Evolutionary conservation across 1,140 invertebrate genomes (phyloP).

Genomic region (Halictus rubicundus): DNA sequence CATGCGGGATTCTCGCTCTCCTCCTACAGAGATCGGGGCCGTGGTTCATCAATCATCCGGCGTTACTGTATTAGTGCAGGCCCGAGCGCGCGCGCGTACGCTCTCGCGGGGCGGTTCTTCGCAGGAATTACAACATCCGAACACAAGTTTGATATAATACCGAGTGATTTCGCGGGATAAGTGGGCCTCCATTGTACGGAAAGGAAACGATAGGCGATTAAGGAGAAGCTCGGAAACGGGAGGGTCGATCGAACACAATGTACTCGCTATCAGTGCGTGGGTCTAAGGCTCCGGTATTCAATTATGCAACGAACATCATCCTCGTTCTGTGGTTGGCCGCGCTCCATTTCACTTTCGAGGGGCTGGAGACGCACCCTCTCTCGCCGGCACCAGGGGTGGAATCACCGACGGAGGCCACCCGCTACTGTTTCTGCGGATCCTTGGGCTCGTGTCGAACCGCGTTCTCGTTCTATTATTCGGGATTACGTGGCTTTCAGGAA

Average conservation of each 20-base stretch:
- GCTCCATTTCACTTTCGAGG: conserved; percentile 61
- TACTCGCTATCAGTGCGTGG: conserved; percentile 15
- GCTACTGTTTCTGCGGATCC: conserved; percentile 3
- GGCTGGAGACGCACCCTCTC: conserved; percentile 54
- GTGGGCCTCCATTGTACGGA: not conserved
- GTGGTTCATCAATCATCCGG: not conserved
- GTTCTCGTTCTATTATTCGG: not conserved
- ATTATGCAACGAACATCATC: conserved; percentile 67
- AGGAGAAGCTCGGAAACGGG: conserved; percentile 11
- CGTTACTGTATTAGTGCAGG: not conserved
- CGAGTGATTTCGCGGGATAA: not conserved
- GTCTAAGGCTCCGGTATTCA: conserved; percentile 50
- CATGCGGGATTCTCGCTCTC: too few species aligned
- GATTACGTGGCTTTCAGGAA: not conserved
- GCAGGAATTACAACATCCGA: not conserved
- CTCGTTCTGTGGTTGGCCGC: conserved; percentile 61
- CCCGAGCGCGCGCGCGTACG: too few species aligned
- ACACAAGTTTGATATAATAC: conserved; percentile 1
- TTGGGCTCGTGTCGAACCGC: not conserved
- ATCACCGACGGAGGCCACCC: conserved; percentile 38
- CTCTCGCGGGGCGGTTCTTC: too few species aligned
- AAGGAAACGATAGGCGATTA: conserved; percentile 38
- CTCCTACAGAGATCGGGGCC: not conserved
- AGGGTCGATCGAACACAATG: conserved; percentile 26
- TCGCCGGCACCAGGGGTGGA: conserved; percentile 36